phyloP scores from a whole-genome alignment of 2,113 vertebrate species.

The Enhydra lutris region DNA sequence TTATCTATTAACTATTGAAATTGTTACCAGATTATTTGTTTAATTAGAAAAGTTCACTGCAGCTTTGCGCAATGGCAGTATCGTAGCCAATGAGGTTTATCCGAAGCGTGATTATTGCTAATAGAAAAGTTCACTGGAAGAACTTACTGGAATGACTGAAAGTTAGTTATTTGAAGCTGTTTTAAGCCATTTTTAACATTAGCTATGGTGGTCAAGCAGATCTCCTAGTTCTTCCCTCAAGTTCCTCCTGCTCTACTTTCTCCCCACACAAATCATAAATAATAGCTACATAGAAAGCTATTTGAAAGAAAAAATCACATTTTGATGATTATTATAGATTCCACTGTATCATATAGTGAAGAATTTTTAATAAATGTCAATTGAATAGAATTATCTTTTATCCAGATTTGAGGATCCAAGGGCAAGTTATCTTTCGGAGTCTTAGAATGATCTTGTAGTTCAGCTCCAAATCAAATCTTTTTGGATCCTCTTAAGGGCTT shows the following conservation, averaged over 20 bases:
- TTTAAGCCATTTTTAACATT: background rate
- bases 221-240: background rate
- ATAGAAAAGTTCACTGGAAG: background rate
- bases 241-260: background rate
- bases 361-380: background rate
- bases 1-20: constrained; percentile 29
- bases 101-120: too few species aligned
- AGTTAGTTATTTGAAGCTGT: background rate
- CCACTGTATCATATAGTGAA: background rate
- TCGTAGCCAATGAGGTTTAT: too few species aligned
- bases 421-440: background rate
- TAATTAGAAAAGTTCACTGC: background rate
- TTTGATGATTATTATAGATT: background rate
- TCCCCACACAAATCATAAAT: background rate
- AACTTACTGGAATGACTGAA: background rate
- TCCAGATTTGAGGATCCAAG: background rate
- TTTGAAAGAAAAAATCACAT: background rate
- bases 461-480: background rate
- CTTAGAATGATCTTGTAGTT: constrained; percentile 17
- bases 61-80: too few species aligned
- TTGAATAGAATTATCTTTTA: background rate
- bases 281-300: background rate
- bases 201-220: background rate
- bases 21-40: background rate
- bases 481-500: background rate